phyloP scores from a whole-genome alignment of 2,113 vertebrate genomes.

The Sinocyclocheilus maitianheensis region DNA sequence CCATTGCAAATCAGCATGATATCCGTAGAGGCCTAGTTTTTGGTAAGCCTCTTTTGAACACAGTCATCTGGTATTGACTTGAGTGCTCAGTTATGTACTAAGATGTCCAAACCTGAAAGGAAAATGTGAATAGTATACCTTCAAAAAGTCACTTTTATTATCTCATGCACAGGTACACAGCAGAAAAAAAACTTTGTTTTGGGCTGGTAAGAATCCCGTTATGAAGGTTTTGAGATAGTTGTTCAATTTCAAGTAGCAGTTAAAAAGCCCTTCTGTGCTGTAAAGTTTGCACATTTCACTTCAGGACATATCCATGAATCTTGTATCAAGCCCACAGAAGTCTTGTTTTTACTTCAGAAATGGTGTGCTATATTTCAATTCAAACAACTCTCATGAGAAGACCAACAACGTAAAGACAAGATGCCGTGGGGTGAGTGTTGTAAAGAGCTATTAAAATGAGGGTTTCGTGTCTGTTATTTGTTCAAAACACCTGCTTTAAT shows the following conservation, averaged over 20 bases:
- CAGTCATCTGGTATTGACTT: not conserved
- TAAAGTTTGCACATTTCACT: slow-evolving; percentile 6
- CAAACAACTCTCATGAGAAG: slow-evolving; percentile 4
- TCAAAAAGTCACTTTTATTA: not conserved
- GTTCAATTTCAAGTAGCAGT: not conserved
- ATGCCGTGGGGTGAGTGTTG: not conserved
- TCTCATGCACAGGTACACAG: not conserved
- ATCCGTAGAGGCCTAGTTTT: not conserved
- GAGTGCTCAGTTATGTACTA: not conserved
- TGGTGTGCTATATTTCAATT: slow-evolving; percentile 8
- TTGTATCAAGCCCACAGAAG: not conserved
- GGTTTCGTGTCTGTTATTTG: slow-evolving; percentile 28
- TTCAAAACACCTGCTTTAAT: slow-evolving; percentile 45
- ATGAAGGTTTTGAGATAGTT: not conserved
- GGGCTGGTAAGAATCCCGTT: not conserved
- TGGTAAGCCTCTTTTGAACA: not conserved
- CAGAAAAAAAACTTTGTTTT: not conserved
- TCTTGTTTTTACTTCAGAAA: slow-evolving; percentile 5
- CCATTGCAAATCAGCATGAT: slow-evolving; percentile 35
- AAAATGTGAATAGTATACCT: not conserved
- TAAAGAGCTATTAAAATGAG: not conserved
- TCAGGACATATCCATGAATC: slow-evolving; percentile 6
- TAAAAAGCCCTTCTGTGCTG: not conserved
- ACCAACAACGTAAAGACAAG: not conserved
- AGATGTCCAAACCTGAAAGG: not conserved